Evolutionary conservation across 2,113 vertebrate genomes (phyloP).

Genomic region (Xerus inauris): DNA sequence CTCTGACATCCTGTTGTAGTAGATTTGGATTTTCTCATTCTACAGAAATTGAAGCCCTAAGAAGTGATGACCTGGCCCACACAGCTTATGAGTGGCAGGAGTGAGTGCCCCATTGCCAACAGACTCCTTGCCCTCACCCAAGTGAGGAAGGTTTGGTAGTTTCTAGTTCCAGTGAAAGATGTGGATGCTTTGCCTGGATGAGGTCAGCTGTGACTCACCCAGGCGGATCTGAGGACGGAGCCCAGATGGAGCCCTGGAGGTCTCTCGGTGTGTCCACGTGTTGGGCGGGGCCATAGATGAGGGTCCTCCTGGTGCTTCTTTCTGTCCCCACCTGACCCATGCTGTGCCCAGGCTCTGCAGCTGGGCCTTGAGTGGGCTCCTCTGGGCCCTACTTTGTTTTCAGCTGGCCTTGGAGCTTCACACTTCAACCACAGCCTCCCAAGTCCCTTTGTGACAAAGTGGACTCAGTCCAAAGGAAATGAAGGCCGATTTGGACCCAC

Average conservation of each 20-base stretch:
- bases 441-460: not conserved
- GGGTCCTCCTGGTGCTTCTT: not conserved
- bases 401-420: not conserved
- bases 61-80: not conserved
- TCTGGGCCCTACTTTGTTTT: not conserved
- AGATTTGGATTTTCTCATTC: not conserved
- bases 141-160: not conserved
- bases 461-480: not conserved
- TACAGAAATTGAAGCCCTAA: not conserved
- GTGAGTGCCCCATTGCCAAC: too few species aligned
- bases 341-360: not conserved
- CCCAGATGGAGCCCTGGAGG: not conserved
- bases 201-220: not conserved
- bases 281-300: not conserved
- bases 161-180: not conserved
- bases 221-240: not conserved
- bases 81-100: not conserved
- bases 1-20: not conserved
- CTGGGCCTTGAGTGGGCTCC: not conserved
- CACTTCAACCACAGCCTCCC: not conserved
- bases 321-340: fast-evolving
- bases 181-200: not conserved
- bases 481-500: not conserved
- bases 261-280: not conserved
- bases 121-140: not conserved